These are phyloP conservation scores for Pseudoatta argentina DNA, from an alignment of 1,140 invertebrate species.

Conservation along the genomic window DNA sequence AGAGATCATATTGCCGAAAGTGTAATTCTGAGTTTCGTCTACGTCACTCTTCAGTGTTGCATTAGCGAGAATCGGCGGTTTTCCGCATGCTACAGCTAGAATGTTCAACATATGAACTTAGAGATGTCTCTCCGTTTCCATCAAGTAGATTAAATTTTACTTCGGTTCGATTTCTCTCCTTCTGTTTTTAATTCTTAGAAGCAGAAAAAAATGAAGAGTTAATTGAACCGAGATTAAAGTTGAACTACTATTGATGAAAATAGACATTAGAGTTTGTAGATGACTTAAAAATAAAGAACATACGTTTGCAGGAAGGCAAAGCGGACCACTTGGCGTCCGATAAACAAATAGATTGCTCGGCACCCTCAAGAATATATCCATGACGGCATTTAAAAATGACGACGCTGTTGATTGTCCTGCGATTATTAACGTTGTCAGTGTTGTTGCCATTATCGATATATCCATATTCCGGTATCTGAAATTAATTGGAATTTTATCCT, in stretches of 20 bases:
- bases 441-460: constrained; percentile 78
- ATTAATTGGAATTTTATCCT: constrained; percentile 28
- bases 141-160: too few species aligned
- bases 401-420: constrained; percentile 66
- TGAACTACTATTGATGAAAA: too few species aligned
- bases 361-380: constrained; percentile 83
- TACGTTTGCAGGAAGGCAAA: constrained; percentile 83
- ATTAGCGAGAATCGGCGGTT: constrained; percentile 76
- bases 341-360: constrained; percentile 81
- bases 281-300: neutral
- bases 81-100: constrained; percentile 80
- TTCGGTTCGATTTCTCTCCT: too few species aligned
- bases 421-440: constrained; percentile 64
- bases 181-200: too few species aligned
- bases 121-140: too few species aligned
- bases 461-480: constrained; percentile 81
- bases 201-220: too few species aligned
- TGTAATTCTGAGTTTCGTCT: constrained; percentile 75
- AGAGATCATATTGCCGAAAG: constrained; percentile 83
- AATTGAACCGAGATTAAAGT: too few species aligned
- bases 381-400: constrained; percentile 83
- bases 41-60: constrained; percentile 64
- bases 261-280: too few species aligned
- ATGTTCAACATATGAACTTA: neutral
- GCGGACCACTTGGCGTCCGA: constrained; percentile 85